Evolutionary conservation across 1,140 invertebrate genomes (phyloP).

Genomic region (Pygmarrhopalites habei): DNA sequence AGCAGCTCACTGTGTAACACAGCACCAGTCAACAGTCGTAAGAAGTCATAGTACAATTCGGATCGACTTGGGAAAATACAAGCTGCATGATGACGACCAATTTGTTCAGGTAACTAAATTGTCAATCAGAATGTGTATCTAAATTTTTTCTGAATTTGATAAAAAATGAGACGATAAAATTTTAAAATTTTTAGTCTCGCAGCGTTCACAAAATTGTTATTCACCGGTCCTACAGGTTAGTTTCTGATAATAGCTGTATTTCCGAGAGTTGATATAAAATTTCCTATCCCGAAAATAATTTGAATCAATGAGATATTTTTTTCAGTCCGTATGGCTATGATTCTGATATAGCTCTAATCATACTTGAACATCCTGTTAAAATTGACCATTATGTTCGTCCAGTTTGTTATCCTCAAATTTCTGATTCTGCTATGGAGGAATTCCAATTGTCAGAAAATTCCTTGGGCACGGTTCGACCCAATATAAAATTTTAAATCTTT

Average conservation of each 20-base stretch:
- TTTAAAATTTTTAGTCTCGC: constrained; percentile 16
- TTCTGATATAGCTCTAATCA: constrained; percentile 35
- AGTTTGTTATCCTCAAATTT: constrained; percentile 34
- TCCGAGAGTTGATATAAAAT: too few relatives aligned
- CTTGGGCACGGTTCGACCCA: constrained; percentile 24
- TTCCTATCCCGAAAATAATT: too few relatives aligned
- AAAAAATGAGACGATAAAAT: too few relatives aligned
- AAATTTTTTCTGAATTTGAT: too few relatives aligned
- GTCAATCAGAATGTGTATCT: too few relatives aligned
- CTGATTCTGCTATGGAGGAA: constrained; percentile 32
- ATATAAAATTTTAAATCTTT: too few relatives aligned
- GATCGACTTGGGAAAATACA: constrained; percentile 32
- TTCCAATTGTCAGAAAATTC: constrained; percentile 26
- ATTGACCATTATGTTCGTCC: constrained; percentile 35
- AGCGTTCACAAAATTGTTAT: constrained; percentile 20
- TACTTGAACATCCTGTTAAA: constrained; percentile 19
- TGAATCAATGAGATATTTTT: too few relatives aligned
- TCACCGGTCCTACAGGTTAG: constrained; percentile 33
- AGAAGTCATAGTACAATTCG: constrained; percentile 9
- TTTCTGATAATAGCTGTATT: too few relatives aligned
- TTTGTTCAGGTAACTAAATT: constrained; percentile 34
- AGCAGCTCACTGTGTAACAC: constrained; percentile 35
- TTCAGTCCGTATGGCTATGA: constrained; percentile 35
- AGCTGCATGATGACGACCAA: constrained; percentile 25
- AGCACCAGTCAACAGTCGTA: constrained; percentile 5